A percentile compares a stretch with the other conserved stretches of the same genome.
Conservation (phyloP, 2,113 vertebrate species). For the Turdus rufiventris region DNA sequence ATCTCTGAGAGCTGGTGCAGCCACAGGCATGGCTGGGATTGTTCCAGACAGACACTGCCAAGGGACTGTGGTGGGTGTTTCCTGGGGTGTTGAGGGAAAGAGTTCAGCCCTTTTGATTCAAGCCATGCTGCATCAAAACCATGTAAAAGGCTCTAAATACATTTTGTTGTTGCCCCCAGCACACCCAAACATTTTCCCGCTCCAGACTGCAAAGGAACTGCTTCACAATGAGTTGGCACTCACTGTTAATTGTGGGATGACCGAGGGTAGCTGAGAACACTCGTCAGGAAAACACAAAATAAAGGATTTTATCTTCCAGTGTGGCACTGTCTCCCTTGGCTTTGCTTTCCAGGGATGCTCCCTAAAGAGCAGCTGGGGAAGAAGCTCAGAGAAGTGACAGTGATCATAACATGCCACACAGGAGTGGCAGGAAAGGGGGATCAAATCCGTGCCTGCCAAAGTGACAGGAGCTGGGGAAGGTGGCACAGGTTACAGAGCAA, state of each 20-base stretch:
- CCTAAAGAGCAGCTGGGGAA: background rate
- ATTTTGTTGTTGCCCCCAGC: background rate
- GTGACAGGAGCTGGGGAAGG: background rate
- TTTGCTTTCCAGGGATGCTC: background rate
- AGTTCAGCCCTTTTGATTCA: background rate
- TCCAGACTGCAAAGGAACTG: background rate
- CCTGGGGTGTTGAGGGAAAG: background rate
- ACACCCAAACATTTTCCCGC: background rate
- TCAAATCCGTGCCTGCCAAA: conserved; percentile 1
- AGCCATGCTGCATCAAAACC: background rate
- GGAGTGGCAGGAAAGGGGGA: background rate
- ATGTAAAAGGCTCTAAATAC: background rate
- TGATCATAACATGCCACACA: conserved; percentile 26
- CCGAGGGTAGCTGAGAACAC: background rate
- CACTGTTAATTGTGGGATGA: background rate
- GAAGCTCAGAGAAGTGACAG: background rate
- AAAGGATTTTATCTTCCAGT: background rate
- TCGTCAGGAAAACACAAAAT: background rate
- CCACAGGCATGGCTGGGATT: background rate
- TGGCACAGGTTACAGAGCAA: background rate
- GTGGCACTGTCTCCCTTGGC: background rate
- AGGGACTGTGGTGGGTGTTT: background rate
- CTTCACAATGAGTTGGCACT: background rate
- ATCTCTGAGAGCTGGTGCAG: accelerated
- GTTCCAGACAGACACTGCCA: background rate